Evolutionary conservation across 2,113 vertebrate species (phyloP), one percentile per base, ranked within the genome.

Genomic region (Nibea coibor): DNA sequence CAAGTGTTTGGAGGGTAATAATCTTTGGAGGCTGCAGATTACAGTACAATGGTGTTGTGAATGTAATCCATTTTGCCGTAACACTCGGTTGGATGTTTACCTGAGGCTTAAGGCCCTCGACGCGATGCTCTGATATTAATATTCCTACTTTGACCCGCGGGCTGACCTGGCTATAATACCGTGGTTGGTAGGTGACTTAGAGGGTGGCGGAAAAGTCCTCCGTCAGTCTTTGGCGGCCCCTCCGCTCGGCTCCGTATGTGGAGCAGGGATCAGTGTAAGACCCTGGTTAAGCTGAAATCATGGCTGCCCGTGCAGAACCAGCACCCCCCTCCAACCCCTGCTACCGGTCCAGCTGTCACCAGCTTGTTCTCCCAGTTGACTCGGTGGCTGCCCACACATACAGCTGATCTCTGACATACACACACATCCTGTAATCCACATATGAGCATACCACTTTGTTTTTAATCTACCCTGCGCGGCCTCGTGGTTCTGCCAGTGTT

Each of bases 221-320:
- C 0, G 14, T 7, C 43, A 42, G 74, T 43, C 56, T 76, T 64
- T 71, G 67, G 70, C 31, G 4, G 47, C 42, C 54, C 20, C 31
- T 31, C 0, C 16, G 1, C 57, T 48, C 58, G 2, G 58, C 62
- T 86, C 43, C 26, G 35, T 86, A 85, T 89, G 75, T 82, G 79
- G 81, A 91, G 81, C 81, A 86, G 74, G 87, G 89, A 94, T 94
- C 91, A 93, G 74, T 58, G 76, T 94, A 93, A 94, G 80, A 93
- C 82, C 70, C 67, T 71, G 77, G 87, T 90, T 94, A 94, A 93
- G 86, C 88, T 90, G 71, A 85, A 85, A 57, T 78, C 24, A 19
- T 81, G 74, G 87, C 61, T 77, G 64, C 68, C 80, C 11, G n/a
- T 79, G 75, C 85, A 73, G 77, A 83, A 73, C 80, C 77, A 72